Percentiles rank a stretch among this genome's conserved stretches.
Conservation (phyloP, 2,797 vertebrate genomes). For the Muscicapa comitata region DNA sequence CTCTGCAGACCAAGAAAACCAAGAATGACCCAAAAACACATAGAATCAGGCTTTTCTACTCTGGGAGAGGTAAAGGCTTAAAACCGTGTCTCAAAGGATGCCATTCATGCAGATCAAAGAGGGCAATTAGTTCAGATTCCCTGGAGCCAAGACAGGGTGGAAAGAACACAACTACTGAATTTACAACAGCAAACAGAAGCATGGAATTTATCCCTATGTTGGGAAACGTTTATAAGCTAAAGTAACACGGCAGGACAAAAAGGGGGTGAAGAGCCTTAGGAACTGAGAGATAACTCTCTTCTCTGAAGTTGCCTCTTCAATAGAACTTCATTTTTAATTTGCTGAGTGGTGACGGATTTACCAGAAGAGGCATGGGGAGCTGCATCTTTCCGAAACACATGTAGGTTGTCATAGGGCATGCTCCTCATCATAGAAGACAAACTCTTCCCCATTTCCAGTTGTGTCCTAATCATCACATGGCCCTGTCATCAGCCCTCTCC, state of each 20-base stretch:
- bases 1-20: not conserved
- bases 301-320: not conserved
- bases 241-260: not conserved
- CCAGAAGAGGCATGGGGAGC: not conserved
- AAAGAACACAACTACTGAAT: not conserved
- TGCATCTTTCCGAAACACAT: not conserved
- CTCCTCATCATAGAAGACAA: not conserved
- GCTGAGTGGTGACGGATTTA: not conserved
- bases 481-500: not conserved
- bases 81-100: not conserved
- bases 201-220: not conserved
- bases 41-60: not conserved
- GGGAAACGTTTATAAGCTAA: not conserved
- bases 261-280: not conserved
- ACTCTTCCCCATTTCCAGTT: not conserved
- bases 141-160: not conserved
- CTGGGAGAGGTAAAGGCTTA: not conserved
- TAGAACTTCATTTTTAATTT: not conserved
- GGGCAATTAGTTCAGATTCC: not conserved
- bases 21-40: not conserved
- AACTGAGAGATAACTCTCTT: not conserved
- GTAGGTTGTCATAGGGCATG: not conserved
- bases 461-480: not conserved
- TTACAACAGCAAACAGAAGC: not conserved
- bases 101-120: not conserved